phyloP scores from a whole-genome alignment of 2,888 invertebrate genomes.

The Phymatocera aterrima region DNA sequence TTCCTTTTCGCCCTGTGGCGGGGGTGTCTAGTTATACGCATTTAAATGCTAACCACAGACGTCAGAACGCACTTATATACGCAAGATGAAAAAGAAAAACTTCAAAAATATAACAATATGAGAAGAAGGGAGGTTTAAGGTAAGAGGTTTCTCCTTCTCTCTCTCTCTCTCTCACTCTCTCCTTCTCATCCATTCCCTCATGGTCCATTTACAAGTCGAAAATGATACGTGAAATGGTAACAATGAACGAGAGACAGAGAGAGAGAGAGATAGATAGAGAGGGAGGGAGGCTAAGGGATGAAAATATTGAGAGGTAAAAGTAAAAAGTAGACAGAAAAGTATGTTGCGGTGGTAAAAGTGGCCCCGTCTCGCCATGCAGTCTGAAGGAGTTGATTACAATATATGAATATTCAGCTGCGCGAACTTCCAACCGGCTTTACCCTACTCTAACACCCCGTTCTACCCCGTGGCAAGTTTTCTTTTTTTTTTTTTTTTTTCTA shows the following conservation, averaged over 20 bases:
- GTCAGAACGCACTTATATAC: too few relatives aligned
- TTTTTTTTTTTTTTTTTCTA: slow-evolving; percentile 56
- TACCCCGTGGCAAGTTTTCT: too few relatives aligned
- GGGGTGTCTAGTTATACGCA: too few relatives aligned
- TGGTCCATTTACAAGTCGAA: not conserved
- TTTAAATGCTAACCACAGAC: too few relatives aligned
- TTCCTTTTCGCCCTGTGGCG: too few relatives aligned
- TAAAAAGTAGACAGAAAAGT: not conserved
- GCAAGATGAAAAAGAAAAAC: too few relatives aligned
- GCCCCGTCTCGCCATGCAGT: slow-evolving; percentile 53
- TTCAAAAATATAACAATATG: too few relatives aligned
- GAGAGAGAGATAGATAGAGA: too few relatives aligned
- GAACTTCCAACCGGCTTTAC: slow-evolving; percentile 59
- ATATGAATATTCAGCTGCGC: slow-evolving; percentile 72
- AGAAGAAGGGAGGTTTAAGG: too few relatives aligned
- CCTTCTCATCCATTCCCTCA: too few relatives aligned
- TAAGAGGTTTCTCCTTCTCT: too few relatives aligned
- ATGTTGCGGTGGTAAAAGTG: slow-evolving; percentile 40
- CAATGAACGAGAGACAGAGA: not conserved
- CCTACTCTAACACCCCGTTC: slow-evolving; percentile 43
- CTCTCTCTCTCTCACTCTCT: too few relatives aligned
- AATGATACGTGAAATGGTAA: not conserved
- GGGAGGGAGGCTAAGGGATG: not conserved
- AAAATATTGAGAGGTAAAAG: slow-evolving; percentile 51
- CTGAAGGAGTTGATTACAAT: slow-evolving; percentile 70